These are phyloP conservation scores for Itoplectis maculator DNA, from an alignment of 2,888 invertebrate species.

Conservation along the genomic window DNA sequence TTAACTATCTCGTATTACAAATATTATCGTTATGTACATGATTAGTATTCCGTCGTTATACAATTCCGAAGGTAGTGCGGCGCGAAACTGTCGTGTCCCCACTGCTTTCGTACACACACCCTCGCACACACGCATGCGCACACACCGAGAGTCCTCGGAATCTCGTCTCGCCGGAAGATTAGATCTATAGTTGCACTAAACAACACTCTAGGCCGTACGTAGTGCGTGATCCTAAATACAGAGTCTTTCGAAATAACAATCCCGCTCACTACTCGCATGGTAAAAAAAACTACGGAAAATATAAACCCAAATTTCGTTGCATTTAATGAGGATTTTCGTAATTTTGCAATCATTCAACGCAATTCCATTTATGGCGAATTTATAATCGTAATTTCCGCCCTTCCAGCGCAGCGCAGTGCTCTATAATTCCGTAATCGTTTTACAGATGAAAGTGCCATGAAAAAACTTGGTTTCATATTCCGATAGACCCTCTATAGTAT, in stretches of 20 bases:
- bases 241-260: slow-evolving; percentile 8
- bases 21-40: slow-evolving; percentile 67
- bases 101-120: slow-evolving; percentile 6
- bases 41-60: slow-evolving; percentile 58
- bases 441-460: not conserved
- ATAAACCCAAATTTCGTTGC: not conserved
- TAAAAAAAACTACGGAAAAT: not conserved
- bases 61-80: slow-evolving; percentile 59
- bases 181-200: slow-evolving; percentile 42
- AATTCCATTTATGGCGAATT: not conserved
- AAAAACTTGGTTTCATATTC: slow-evolving; percentile 15
- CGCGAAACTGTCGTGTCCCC: slow-evolving; percentile 32
- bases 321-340: not conserved
- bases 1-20: slow-evolving; percentile 67
- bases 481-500: slow-evolving; percentile 32
- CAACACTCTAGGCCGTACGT: slow-evolving; percentile 64
- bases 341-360: not conserved
- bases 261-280: not conserved
- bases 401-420: not conserved
- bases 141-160: slow-evolving; percentile 26
- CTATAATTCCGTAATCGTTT: not conserved
- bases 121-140: not conserved
- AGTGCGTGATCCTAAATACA: slow-evolving; percentile 48
- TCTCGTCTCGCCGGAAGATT: slow-evolving; percentile 54
- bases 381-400: not conserved